These are phyloP conservation scores for Irena cyanogastra DNA, from an alignment of 2,113 vertebrate species.

Conservation along the genomic window DNA sequence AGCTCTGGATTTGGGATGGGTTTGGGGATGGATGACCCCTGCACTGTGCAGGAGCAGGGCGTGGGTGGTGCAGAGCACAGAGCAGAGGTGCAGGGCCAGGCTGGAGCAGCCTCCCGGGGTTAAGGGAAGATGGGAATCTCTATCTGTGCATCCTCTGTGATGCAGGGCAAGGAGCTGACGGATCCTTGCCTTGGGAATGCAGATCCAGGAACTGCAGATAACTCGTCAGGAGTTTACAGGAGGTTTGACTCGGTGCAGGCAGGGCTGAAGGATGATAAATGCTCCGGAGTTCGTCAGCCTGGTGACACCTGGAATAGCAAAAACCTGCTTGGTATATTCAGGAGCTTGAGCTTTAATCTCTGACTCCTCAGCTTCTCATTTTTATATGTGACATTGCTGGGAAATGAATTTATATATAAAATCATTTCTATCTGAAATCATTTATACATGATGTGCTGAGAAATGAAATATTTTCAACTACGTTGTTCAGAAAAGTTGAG, in stretches of 20 bases:
- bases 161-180: not conserved
- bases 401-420: not conserved
- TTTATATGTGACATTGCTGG: not conserved
- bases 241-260: not conserved
- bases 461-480: not conserved
- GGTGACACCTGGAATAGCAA: not conserved
- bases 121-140: not conserved
- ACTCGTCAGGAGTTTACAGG: not conserved
- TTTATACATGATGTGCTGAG: not conserved
- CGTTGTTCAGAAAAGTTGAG: not conserved
- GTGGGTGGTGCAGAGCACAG: not conserved
- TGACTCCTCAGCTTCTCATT: not conserved
- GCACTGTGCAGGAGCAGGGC: rapidly evolving
- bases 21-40: not conserved
- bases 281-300: not conserved
- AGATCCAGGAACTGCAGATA: not conserved
- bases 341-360: not conserved
- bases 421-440: not conserved
- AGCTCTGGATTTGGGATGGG: not conserved
- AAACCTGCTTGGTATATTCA: not conserved
- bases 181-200: not conserved
- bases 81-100: not conserved
- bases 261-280: not conserved
- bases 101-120: not conserved
- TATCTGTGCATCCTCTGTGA: not conserved